These are phyloP conservation scores for Emys orbicularis DNA, from an alignment of 2,797 vertebrate genomes.

Conservation along the genomic window DNA sequence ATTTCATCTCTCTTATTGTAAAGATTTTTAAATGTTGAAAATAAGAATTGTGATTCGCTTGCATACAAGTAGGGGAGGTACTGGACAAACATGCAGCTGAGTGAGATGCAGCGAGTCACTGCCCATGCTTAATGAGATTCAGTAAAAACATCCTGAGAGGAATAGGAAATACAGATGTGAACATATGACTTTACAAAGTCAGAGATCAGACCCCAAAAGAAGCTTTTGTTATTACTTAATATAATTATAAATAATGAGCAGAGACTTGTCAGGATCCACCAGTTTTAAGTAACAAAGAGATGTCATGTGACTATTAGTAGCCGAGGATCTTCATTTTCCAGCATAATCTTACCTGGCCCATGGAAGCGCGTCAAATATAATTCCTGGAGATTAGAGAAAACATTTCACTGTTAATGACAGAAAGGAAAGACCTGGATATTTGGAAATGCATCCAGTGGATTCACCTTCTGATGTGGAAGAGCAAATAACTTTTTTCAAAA, in stretches of 20 bases:
- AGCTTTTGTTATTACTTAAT: constrained; percentile 10
- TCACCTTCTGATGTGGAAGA: neutral
- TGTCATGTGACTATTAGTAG: neutral
- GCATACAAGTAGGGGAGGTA: neutral
- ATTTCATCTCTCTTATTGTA: neutral
- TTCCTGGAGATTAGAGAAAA: neutral
- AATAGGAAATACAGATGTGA: neutral
- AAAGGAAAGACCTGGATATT: neutral
- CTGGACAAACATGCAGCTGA: neutral
- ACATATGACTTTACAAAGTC: neutral
- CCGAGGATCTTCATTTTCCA: neutral
- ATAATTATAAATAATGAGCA: constrained; percentile 35
- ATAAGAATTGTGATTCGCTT: neutral
- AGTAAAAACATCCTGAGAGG: constrained; percentile 18
- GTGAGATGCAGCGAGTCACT: neutral
- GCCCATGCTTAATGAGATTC: constrained; percentile 7
- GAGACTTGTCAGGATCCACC: constrained; percentile 21
- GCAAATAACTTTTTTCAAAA: neutral
- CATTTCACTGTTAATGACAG: constrained; percentile 12
- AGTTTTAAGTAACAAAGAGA: neutral
- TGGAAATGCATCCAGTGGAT: neutral
- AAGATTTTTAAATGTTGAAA: neutral
- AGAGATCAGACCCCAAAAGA: neutral
- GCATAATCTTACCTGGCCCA: neutral
- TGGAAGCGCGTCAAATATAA: constrained; percentile 10